Evolutionary conservation across 2,888 invertebrate species (phyloP), one percentile per base, ranked within the genome.

Genomic region (Yponomeuta plumbellus): DNA sequence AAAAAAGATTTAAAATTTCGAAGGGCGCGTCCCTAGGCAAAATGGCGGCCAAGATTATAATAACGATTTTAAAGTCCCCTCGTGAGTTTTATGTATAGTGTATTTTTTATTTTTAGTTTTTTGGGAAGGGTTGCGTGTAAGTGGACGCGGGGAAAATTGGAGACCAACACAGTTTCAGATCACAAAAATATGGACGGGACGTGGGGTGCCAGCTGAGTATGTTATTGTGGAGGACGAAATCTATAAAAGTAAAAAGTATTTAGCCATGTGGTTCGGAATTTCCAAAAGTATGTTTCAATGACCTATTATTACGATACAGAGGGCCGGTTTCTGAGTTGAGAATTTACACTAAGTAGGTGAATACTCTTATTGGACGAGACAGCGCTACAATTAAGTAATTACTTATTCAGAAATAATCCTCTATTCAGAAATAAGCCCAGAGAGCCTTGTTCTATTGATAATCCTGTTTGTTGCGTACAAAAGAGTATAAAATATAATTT

Each of bases 1-100:
- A 84, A 85, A 88, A 88, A 86, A 85, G 80, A 84, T 87, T 88
- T 86, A 86, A 89, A 87, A 85, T 86, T 66, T 66, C 84, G 88
- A 83, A 91, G 90, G 90, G 90, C 88, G 88, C 87, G 85, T 88
- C 88, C 88, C 88, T 80, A 76, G 79, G 79, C 82, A 86, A 86
- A 86, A 89, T 88, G 87, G 88, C 89, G 86, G 85, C 88, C 90
- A 85, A 90, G 89, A 89, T 91, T 90, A 90, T 91, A 89, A 89
- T 91, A 91, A 91, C 89, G 89, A 89, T 91, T 90, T 89, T 85
- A 87, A 83, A 84, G 85, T 83, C 86, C 86, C 89, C 88, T 85
- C 76, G 44, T 5, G 44, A 17, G 44, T 52, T 52, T 52, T 52
- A 52, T 52, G 44, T 74, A 71, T 71, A 67, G 74, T 68, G 70